phyloP scores from a whole-genome alignment of 2,888 invertebrate genomes.

The Drosophila infuscata region DNA sequence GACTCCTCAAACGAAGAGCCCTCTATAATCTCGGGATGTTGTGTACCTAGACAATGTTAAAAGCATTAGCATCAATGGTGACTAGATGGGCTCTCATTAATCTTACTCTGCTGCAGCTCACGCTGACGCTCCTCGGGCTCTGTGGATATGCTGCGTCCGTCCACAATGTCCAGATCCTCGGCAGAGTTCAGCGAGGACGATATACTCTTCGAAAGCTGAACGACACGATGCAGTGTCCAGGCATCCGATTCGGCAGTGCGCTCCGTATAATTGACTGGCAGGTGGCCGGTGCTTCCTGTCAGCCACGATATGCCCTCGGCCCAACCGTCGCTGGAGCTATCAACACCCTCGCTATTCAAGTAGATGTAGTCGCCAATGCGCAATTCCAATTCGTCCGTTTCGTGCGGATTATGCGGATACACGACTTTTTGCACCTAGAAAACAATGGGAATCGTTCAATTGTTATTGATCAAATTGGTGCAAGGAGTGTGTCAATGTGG shows the following conservation, averaged over 20 bases:
- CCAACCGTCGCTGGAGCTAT: conserved; percentile 93
- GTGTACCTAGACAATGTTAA: conserved; percentile 47
- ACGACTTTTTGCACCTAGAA: conserved; percentile 90
- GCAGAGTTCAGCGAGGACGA: conserved; percentile 84
- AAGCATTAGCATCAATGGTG: background rate
- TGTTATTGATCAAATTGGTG: background rate
- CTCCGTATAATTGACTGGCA: conserved; percentile 93
- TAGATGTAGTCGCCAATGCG: conserved; percentile 95
- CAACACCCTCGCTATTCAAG: conserved; percentile 90
- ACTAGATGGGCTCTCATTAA: background rate
- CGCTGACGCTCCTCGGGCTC: conserved; percentile 81
- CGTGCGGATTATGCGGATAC: conserved; percentile 91
- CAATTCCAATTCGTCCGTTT: conserved; percentile 93
- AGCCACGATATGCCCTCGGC: conserved; percentile 88
- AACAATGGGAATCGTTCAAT: background rate
- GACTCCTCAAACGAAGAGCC: conserved; percentile 83
- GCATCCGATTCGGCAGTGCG: conserved; percentile 95
- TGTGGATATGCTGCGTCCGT: conserved; percentile 82
- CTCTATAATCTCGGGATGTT: conserved; percentile 80
- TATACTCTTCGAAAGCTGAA: conserved; percentile 86
- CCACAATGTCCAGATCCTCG: conserved; percentile 83
- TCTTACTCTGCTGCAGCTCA: conserved; percentile 76
- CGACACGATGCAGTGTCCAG: conserved; percentile 93
- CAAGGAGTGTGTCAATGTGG: conserved; percentile 12
- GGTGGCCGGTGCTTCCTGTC: conserved; percentile 89